Evolutionary conservation across 2,113 vertebrate species (phyloP).

Genomic region (Cichladusa arquata): DNA sequence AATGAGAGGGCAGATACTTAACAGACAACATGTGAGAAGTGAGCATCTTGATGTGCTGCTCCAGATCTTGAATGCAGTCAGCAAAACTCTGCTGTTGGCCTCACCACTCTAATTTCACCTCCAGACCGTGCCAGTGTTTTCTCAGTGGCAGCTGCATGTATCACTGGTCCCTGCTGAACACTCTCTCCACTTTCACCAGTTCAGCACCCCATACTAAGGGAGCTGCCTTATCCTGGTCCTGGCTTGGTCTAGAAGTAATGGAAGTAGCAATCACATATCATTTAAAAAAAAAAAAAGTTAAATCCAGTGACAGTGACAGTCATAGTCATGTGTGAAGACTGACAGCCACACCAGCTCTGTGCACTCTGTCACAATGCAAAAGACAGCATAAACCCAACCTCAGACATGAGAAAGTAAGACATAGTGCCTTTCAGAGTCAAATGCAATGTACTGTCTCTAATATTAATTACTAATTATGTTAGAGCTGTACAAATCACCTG

Average conservation of each 20-base stretch:
- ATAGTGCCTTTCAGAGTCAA: not conserved
- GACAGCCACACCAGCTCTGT: not conserved
- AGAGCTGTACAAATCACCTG: slow-evolving; percentile 12
- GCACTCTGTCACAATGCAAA: not conserved
- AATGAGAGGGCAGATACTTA: not conserved
- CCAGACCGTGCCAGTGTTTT: not conserved
- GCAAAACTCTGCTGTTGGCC: not conserved
- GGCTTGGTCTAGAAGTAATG: not conserved
- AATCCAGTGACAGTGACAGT: not conserved
- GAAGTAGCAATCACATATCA: not conserved
- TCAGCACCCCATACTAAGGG: not conserved
- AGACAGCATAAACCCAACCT: not conserved
- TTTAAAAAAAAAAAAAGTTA: not conserved
- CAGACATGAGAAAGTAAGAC: not conserved
- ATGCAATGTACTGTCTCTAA: not conserved
- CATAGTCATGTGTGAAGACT: not conserved
- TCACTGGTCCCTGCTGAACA: not conserved
- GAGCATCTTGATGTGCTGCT: not conserved
- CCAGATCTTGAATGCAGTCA: not conserved
- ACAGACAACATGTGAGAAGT: not conserved
- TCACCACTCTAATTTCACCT: not conserved
- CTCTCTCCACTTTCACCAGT: not conserved
- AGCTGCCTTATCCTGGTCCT: not conserved
- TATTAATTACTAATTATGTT: not conserved
- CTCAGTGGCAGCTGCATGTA: not conserved